phyloP scores from a whole-genome alignment of 2,888 invertebrate species.

The Drosophila lutescens region DNA sequence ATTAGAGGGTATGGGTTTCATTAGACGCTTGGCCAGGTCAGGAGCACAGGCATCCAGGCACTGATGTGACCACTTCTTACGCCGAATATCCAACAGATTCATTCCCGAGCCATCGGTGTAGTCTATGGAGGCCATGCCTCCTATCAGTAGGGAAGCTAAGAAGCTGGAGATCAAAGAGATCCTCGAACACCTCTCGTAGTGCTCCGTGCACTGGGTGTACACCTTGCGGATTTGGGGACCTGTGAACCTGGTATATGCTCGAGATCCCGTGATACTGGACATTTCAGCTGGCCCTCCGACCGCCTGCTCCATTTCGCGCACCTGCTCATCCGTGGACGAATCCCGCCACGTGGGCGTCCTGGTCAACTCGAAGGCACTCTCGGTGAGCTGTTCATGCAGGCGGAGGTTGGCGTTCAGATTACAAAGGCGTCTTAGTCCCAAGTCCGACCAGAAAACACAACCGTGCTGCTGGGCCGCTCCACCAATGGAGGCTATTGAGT shows the following conservation, averaged over 20 bases:
- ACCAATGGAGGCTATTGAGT: slow-evolving; percentile 88
- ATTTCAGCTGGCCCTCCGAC: slow-evolving; percentile 41
- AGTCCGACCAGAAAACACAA: slow-evolving; percentile 57
- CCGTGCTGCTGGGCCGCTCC: slow-evolving; percentile 54
- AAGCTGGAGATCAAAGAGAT: slow-evolving; percentile 66
- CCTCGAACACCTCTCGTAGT: slow-evolving; percentile 40
- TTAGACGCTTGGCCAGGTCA: slow-evolving; percentile 89
- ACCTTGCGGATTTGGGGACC: slow-evolving; percentile 58
- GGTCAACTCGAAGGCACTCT: slow-evolving; percentile 37
- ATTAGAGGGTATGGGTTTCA: slow-evolving; percentile 89
- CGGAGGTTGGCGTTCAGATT: slow-evolving; percentile 38
- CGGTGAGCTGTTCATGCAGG: slow-evolving; percentile 60
- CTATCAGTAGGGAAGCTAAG: slow-evolving; percentile 58
- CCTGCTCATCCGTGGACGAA: slow-evolving; percentile 16
- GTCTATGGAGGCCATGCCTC: slow-evolving; percentile 61
- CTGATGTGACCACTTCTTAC: slow-evolving; percentile 89
- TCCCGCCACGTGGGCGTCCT: slow-evolving; percentile 24
- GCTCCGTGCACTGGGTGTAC: slow-evolving; percentile 3
- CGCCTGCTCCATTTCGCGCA: slow-evolving; percentile 24
- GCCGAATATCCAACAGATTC: slow-evolving; percentile 89
- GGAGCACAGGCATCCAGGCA: slow-evolving; percentile 91
- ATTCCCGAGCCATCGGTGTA: slow-evolving; percentile 51
- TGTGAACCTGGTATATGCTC: slow-evolving; percentile 25
- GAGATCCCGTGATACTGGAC: slow-evolving; percentile 51
- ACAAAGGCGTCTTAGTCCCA: slow-evolving; percentile 56